A percentile compares a stretch with the other conserved stretches of the same genome.
These are phyloP conservation scores for Ochropacha duplaris DNA, from an alignment of 2,888 invertebrate genomes.

Conservation along the genomic window DNA sequence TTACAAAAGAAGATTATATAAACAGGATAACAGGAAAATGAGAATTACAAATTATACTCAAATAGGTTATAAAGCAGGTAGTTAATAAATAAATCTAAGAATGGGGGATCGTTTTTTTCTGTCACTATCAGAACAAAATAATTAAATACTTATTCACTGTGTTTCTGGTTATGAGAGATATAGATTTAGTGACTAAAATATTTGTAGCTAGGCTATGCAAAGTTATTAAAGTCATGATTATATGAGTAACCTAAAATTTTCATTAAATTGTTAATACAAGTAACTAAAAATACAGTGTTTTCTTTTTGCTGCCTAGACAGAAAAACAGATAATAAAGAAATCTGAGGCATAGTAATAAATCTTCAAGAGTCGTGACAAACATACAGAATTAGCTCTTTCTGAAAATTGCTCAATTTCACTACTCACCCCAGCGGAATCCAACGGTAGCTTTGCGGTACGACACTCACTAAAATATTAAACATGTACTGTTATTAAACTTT, in stretches of 20 bases:
- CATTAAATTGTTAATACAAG: too few relatives aligned
- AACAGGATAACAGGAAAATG: not conserved
- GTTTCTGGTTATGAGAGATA: too few relatives aligned
- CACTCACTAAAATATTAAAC: constrained; percentile 37
- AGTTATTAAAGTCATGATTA: too few relatives aligned
- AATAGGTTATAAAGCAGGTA: not conserved
- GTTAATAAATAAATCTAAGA: too few relatives aligned
- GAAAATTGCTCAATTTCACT: constrained; percentile 38
- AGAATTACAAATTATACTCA: not conserved
- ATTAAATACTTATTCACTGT: too few relatives aligned
- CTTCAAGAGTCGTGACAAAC: constrained; percentile 21
- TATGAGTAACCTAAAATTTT: too few relatives aligned
- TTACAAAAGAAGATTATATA: constrained; percentile 19
- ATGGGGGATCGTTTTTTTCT: too few relatives aligned
- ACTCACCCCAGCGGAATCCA: constrained; percentile 14
- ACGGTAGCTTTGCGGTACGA: constrained; percentile 14
- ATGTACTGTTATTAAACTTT: constrained; percentile 32
- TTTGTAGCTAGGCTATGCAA: too few relatives aligned
- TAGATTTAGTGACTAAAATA: too few relatives aligned
- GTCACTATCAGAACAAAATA: too few relatives aligned
- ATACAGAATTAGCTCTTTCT: constrained; percentile 38
- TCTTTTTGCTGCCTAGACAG: not conserved
- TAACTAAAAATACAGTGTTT: not conserved
- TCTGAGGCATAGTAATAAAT: constrained; percentile 19
- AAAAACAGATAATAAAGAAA: constrained; percentile 13